Evolutionary conservation across 2,113 vertebrate genomes (phyloP).

Genomic region (Grus americana): DNA sequence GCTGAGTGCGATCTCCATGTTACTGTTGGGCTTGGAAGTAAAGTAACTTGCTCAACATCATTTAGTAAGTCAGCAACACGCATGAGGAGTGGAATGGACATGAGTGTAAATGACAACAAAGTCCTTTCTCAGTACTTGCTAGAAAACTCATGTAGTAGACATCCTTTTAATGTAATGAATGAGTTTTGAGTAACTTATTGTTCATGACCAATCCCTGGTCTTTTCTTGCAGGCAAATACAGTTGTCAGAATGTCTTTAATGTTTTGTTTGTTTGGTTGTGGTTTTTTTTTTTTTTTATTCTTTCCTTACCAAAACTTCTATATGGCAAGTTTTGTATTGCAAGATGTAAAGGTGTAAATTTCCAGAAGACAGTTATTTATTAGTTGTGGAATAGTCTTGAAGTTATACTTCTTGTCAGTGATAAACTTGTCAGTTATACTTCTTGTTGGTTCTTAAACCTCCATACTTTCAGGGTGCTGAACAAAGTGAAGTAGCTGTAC

Average conservation of each 20-base stretch:
- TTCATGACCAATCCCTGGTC: neutral
- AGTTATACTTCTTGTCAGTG: neutral
- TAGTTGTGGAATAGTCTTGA: neutral
- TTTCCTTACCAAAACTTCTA: neutral
- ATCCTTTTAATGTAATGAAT: neutral
- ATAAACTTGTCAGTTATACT: neutral
- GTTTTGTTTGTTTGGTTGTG: too few species aligned
- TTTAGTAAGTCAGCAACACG: rapidly evolving
- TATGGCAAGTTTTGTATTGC: neutral
- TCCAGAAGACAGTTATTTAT: neutral
- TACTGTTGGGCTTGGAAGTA: neutral
- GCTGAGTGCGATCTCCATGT: neutral
- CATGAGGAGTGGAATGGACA: rapidly evolving
- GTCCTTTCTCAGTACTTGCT: neutral
- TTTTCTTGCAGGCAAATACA: neutral
- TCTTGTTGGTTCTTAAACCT: neutral
- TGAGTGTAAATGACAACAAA: neutral
- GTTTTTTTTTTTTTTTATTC: neutral
- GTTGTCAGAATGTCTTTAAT: neutral
- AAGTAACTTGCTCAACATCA: neutral
- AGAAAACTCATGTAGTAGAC: neutral
- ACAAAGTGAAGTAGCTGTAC: neutral
- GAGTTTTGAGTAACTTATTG: neutral
- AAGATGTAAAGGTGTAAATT: neutral
- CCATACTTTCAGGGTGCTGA: neutral